Evolutionary conservation across 1,140 invertebrate genomes (phyloP), one percentile per base, ranked within the genome.

Genomic region (Lycorma delicatula): DNA sequence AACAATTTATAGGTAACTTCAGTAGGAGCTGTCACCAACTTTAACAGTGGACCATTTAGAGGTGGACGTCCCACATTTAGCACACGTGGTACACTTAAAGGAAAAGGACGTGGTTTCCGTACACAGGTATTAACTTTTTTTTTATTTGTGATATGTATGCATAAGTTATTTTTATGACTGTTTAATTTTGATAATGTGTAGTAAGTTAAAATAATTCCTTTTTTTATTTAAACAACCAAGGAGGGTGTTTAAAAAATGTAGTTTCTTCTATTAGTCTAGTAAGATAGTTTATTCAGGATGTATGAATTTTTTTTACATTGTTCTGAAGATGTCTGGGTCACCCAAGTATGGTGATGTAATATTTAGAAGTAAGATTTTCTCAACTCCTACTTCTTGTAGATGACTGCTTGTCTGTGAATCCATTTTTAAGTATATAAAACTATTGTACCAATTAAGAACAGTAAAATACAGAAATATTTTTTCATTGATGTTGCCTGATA

Each of bases 1-100:
- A n/a, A n/a, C n/a, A n/a, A n/a, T 59, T 68, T 68, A 23, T 60
- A 76, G 74, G 70, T 74, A 12, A 75, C 74, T 27, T 75, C 73
- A 13, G 70, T 75, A 5, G 72, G 72, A 13, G 71, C 69, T 27
- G 23, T 71, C n/a, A 71, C 71, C 36, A 71, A 71, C 29, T 65
- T 65, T 56, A 63, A 71, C 49, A 65, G 68, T 18, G 68, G 71
- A 54, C 66, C 67, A n/a, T 70, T 72, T 46, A 68, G 67, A 52
- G 65, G 67, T 22, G 67, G 62, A 25, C 62, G 72, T 4, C 66
- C 71, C 3, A 68, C 71, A 9, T 74, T 72, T 63, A 71, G 68
- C 51, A 60, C 67, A 0, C 67, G 70, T 1, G 68, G 70, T 38
- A 66, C 61, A 13, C 68, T 67, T 48, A 60, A 62, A 25, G 64